Evolutionary conservation across 1,140 invertebrate species (phyloP), one percentile per base, ranked within the genome.

Genomic region (Nebria ingens): DNA sequence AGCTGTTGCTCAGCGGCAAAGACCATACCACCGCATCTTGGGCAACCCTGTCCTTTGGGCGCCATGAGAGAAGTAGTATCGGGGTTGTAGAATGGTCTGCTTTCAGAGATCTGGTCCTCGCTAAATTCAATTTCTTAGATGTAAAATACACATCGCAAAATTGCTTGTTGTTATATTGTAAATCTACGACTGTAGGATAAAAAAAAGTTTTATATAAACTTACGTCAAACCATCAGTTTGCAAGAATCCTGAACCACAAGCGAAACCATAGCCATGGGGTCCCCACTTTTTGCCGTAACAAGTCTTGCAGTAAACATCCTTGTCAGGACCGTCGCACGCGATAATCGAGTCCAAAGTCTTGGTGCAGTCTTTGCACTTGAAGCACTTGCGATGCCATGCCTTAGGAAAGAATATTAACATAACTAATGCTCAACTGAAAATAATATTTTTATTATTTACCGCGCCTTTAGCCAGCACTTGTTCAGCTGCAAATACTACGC

Each of bases 361-460:
- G 62, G 84, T 87, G 73, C 95, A 98, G 62, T 91, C 89, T 70
- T 79, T 85, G 73, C 95, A 98, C 72, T 97, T 98, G 79, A 95
- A 97, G 76, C 95, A 98, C 74, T 97, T 97, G 76, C 95, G 84
- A 78, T 91, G 95, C 93, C 92, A 98, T 73, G 93, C 92, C 66
- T 90, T 82, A 57, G 59, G 54, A 19, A 54, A 42, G 19, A 19
- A 42, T 20, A 54, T 15, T 29, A 25, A 15, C 9, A 17, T 34
- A 53, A 17, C 6, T 45, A 17, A 45, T 45, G 4, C n/a, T 11
- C 9, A 17, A 17, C 3, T 45, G 15, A 45, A 4, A 9, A 50
- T 22, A 61, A 49, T 56, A 49, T 61, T 61, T 65, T 55, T 64
- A 60, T n/a, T n/a, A 19, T 25, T 25, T 53, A 53, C 52, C 23